phyloP scores from a whole-genome alignment of 2,797 vertebrate genomes.

The Sebastes itinus region DNA sequence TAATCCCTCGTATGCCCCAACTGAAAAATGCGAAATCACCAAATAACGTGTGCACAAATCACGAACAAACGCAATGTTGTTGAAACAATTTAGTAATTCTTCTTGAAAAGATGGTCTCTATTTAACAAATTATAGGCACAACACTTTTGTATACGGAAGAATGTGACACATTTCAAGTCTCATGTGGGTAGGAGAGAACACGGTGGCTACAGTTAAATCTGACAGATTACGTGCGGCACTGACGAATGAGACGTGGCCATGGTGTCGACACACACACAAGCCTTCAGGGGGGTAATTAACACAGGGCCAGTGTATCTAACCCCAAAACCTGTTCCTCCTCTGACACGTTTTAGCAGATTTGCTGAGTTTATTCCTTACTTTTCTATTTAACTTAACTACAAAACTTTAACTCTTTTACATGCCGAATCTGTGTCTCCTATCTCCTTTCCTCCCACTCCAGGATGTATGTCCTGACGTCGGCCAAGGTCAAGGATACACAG shows the following conservation, averaged over 20 bases:
- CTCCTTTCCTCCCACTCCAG: not conserved
- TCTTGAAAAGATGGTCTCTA: not conserved
- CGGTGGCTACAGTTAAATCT: conserved; percentile 17
- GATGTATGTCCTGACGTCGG: conserved; percentile 18
- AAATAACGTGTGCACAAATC: not conserved
- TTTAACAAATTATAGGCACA: not conserved
- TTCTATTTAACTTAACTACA: not conserved
- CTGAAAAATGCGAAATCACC: not conserved
- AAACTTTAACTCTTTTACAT: not conserved
- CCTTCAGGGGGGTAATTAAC: conserved; percentile 63
- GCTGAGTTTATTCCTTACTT: conserved; percentile 11
- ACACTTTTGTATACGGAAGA: not conserved
- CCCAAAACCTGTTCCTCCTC: conserved; percentile 29
- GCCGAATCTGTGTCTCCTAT: not conserved
- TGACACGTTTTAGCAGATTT: conserved; percentile 5
- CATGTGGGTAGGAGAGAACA: not conserved
- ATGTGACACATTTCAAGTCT: not conserved
- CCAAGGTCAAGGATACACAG: conserved; percentile 54
- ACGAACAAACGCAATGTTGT: not conserved
- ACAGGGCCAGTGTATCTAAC: conserved; percentile 47
- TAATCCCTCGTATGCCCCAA: too few relatives aligned
- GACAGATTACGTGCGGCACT: conserved; percentile 48
- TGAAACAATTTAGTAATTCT: not conserved
- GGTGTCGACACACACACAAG: conserved; percentile 40
- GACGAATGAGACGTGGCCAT: conserved; percentile 56